Evolutionary conservation across 2,888 invertebrate genomes (phyloP), one percentile per base, ranked within the genome.

Genomic region (Tiliacea citrago): DNA sequence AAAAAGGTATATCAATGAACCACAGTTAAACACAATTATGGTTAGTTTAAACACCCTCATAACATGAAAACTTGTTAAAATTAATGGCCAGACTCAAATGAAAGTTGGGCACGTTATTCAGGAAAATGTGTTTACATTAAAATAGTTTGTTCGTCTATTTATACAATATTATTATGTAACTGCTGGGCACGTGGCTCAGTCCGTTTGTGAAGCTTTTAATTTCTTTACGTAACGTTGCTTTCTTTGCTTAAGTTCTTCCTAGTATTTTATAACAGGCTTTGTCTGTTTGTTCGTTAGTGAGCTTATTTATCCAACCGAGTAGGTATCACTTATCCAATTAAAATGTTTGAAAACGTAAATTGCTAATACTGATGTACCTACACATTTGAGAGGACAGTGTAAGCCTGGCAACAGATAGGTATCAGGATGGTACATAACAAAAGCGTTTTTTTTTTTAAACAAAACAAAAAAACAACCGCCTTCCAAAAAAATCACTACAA

Each of bases 51-150:
- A 42, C 39, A 39, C 18, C 8, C 7, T n/a, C 29, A 42, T 45
- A 60, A 60, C 79, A 74, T 58, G 67, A 53, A 69, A 75, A 79
- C 80, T 81, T 68, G 80, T 83, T 84, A 74, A 72, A 80, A 75
- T 84, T 80, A 82, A 84, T 68, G 53, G 51, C 45, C 2, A 29
- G 13, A 70, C 39, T 57, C 62, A 76, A 82, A 84, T 84, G 68
- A 75, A 66, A 75, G 60, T 63, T 71, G 65, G 82, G 82, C 82
- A 82, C 73, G 75, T 74, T 58, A 81, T 58, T 39, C 65, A 13
- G 16, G 10, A 53, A 21, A 55, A 62, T 61, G 18, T 65, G 60
- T 65, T 49, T 60, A 68, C 58, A 60, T 76, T 58, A 10, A 75
- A 74, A 74, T 24, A 39, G 66, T 81, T 81, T 66, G 75, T 57